Conservation (phyloP, 1,140 invertebrate species). For the Diabrotica undecimpunctata region DNA sequence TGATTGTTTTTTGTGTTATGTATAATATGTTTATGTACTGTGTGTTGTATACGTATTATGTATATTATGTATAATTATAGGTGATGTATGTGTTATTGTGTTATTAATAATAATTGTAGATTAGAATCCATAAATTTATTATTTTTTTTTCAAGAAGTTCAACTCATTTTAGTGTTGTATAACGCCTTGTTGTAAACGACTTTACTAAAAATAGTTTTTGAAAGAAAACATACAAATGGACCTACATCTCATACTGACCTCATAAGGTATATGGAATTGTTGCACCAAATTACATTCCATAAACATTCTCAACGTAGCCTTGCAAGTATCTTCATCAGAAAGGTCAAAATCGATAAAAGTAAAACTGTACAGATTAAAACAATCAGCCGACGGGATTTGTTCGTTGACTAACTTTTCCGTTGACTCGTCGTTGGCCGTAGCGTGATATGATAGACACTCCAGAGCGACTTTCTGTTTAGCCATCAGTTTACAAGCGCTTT, state of each 20-base stretch:
- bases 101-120: too few relatives aligned
- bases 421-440: slow-evolving; percentile 86
- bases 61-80: too few relatives aligned
- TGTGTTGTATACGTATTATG: too few relatives aligned
- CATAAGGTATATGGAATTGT: slow-evolving; percentile 90
- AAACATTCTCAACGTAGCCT: slow-evolving; percentile 90
- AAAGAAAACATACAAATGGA: background rate
- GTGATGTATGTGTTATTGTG: too few relatives aligned
- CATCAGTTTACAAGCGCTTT: slow-evolving; percentile 93
- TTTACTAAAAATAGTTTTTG: background rate
- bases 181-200: too few relatives aligned
- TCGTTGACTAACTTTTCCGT: slow-evolving; percentile 73
- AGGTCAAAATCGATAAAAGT: slow-evolving; percentile 86
- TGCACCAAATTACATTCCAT: slow-evolving; percentile 85
- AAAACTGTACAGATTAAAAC: slow-evolving; percentile 80
- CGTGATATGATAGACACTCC: slow-evolving; percentile 94
- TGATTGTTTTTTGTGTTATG: too few relatives aligned
- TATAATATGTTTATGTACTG: too few relatives aligned
- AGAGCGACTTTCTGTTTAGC: slow-evolving; percentile 91
- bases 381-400: slow-evolving; percentile 71
- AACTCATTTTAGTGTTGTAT: too few relatives aligned
- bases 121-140: too few relatives aligned
- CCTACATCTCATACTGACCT: slow-evolving; percentile 59
- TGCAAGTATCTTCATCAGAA: slow-evolving; percentile 87
- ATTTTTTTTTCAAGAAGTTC: too few relatives aligned